Evolutionary conservation across 2,888 invertebrate species (phyloP).

Genomic region (Megalurothrips usitatus): DNA sequence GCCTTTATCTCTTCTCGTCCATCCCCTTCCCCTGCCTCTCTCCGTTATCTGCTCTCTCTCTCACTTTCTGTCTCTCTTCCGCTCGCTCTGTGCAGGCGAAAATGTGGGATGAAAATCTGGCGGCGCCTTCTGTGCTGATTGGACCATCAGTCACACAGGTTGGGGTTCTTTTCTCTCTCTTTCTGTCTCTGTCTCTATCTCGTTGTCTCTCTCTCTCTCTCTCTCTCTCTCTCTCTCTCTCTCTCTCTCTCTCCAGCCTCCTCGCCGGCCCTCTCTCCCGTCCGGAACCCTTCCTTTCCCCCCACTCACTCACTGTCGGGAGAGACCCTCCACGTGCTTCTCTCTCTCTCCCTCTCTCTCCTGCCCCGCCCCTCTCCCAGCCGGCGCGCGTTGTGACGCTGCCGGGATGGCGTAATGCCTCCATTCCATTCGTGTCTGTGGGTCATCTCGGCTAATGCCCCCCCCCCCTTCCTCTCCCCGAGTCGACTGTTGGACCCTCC

Average conservation of each 20-base stretch:
- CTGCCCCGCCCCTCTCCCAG: background rate
- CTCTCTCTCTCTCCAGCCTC: too few relatives aligned
- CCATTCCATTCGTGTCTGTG: background rate
- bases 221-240: too few relatives aligned
- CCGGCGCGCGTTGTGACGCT: background rate
- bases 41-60: background rate
- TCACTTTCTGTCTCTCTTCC: background rate
- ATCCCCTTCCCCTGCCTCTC: background rate
- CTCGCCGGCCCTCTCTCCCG: background rate
- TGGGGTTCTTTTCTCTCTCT: too few relatives aligned
- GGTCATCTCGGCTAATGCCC: background rate
- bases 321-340: background rate
- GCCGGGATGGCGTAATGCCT: background rate
- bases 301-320: background rate
- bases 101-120: too few relatives aligned
- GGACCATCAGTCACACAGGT: too few relatives aligned
- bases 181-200: too few relatives aligned
- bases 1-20: too few relatives aligned
- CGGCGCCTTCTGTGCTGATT: too few relatives aligned
- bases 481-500: too few relatives aligned
- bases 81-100: background rate
- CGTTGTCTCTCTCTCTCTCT: too few relatives aligned
- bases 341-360: background rate
- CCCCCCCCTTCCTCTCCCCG: background rate
- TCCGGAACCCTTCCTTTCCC: background rate